phyloP scores from a whole-genome alignment of 2,113 vertebrate genomes.

The Odocoileus virginianus region DNA sequence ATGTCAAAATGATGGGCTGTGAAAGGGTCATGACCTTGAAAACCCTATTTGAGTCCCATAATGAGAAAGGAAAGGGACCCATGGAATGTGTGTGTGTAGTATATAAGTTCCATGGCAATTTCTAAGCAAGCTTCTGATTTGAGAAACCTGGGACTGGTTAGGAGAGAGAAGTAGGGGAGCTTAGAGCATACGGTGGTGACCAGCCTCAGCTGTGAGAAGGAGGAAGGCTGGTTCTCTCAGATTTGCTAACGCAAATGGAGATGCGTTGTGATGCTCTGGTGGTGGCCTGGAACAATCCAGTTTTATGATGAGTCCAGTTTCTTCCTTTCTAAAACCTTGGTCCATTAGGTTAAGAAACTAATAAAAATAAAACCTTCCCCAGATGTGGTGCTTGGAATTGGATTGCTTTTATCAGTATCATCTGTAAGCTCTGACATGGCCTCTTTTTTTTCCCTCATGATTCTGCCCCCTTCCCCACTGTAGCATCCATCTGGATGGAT shows the following conservation, averaged over 20 bases:
- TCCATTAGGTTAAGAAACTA: not conserved
- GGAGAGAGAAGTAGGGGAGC: not conserved
- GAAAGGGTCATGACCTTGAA: not conserved
- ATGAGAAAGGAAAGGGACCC: not conserved
- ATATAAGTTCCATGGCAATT: not conserved
- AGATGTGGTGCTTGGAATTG: not conserved
- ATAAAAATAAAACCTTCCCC: not conserved
- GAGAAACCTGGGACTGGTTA: not conserved
- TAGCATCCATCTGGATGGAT: too few relatives aligned
- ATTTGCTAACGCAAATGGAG: not conserved
- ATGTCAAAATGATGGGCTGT: not conserved
- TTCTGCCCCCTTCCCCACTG: rapidly evolving
- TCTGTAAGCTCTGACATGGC: not conserved
- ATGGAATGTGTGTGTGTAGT: not conserved
- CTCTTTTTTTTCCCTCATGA: not conserved
- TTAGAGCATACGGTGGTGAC: rapidly evolving
- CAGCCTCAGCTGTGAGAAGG: not conserved
- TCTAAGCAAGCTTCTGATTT: not conserved
- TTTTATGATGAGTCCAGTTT: not conserved
- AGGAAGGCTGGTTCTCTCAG: too few relatives aligned
- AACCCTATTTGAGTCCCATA: not conserved
- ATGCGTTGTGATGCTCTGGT: too few relatives aligned
- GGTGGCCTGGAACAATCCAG: not conserved
- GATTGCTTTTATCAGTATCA: not conserved
- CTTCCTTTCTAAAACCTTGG: not conserved